Evolutionary conservation across 2,888 invertebrate species (phyloP).

Genomic region (Trilocha varians): DNA sequence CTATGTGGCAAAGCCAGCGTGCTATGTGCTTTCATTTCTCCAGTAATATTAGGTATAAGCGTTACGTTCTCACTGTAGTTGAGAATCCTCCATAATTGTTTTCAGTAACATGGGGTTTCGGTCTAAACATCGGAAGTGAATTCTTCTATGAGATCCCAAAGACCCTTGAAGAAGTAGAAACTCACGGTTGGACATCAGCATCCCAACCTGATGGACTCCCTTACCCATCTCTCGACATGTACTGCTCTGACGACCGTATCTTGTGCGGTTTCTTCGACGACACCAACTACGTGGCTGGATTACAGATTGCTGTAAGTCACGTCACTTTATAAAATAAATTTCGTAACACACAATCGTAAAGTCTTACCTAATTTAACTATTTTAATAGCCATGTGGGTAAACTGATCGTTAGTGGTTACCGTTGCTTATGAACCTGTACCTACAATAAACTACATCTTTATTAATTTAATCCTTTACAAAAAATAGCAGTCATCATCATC

Average conservation of each 20-base stretch:
- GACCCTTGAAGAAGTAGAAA: neutral
- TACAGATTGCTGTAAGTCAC: neutral
- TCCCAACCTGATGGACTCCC: neutral
- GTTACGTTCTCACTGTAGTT: neutral
- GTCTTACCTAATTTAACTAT: no score
- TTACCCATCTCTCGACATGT: neutral
- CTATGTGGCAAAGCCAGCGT: no score
- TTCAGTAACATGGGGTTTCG: neutral
- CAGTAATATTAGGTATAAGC: neutral
- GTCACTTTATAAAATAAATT: neutral
- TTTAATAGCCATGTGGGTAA: no score
- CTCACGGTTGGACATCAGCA: neutral
- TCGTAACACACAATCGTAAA: no score
- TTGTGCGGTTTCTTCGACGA: neutral
- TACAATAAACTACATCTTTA: no score
- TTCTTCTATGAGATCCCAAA: neutral
- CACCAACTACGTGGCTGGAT: neutral
- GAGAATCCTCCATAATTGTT: neutral
- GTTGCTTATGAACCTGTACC: no score
- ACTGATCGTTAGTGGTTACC: no score
- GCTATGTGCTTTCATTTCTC: no score
- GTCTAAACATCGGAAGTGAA: neutral
- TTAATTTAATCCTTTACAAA: no score
- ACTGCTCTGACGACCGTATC: neutral
- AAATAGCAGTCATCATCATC: no score